Evolutionary conservation across 1,140 invertebrate species (phyloP).

Genomic region (Drosophila insularis): DNA sequence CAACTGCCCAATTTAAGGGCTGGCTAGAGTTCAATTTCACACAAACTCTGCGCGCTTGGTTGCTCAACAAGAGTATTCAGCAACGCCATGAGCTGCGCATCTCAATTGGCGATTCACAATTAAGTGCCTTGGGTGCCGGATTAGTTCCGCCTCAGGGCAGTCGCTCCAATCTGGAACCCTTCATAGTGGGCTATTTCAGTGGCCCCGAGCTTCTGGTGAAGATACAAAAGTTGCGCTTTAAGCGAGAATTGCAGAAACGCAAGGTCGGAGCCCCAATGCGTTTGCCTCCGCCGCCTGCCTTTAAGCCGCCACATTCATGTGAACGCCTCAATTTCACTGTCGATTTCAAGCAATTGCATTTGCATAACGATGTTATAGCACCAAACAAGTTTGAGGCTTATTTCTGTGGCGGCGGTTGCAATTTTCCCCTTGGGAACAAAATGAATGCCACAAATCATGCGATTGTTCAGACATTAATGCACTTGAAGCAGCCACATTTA

Average conservation of each 20-base stretch:
- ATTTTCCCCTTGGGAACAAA: slow-evolving; percentile 76
- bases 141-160: slow-evolving; percentile 42
- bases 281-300: slow-evolving; percentile 15
- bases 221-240: slow-evolving; percentile 70
- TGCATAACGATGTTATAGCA: slow-evolving; percentile 80
- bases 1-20: slow-evolving; percentile 55
- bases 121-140: slow-evolving; percentile 41
- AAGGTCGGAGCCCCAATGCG: slow-evolving; percentile 18
- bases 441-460: slow-evolving; percentile 82
- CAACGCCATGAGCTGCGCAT: slow-evolving; percentile 59
- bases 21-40: slow-evolving; percentile 79
- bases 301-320: slow-evolving; percentile 64
- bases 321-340: slow-evolving; percentile 78
- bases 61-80: slow-evolving; percentile 36
- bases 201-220: slow-evolving; percentile 74
- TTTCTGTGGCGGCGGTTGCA: slow-evolving; percentile 78
- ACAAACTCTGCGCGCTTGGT: slow-evolving; percentile 50
- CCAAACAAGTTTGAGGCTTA: slow-evolving; percentile 81
- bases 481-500: slow-evolving; percentile 73
- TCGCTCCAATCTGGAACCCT: slow-evolving; percentile 61
- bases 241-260: slow-evolving; percentile 65
- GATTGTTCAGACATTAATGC: slow-evolving; percentile 79
- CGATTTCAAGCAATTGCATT: slow-evolving; percentile 75
- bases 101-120: slow-evolving; percentile 40
- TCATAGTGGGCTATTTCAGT: slow-evolving; percentile 76